Conservation (phyloP, 2,113 vertebrate species). For the Muntiacus reevesi region DNA sequence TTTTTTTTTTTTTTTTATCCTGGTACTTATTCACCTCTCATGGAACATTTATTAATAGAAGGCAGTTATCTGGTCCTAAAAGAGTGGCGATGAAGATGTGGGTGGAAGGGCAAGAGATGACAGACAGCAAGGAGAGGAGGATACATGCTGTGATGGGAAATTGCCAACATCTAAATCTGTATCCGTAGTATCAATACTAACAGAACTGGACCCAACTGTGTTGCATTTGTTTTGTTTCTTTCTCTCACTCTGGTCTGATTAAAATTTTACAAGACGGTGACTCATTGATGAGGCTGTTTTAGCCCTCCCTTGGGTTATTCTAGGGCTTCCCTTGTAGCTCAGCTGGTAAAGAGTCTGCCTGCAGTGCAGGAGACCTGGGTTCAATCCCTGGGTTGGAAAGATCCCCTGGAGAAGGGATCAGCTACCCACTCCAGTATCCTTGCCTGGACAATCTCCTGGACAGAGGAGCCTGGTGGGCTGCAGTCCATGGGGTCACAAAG, state of each 20-base stretch:
- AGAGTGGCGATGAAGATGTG: neutral
- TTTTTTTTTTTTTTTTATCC: neutral
- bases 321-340: neutral
- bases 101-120: neutral
- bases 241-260: neutral
- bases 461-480: too few species aligned
- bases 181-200: rapidly evolving
- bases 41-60: neutral
- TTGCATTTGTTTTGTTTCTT: neutral
- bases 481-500: too few species aligned
- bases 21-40: rapidly evolving
- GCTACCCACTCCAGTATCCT: too few species aligned
- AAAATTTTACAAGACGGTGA: neutral
- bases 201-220: neutral
- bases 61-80: neutral
- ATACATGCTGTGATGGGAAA: rapidly evolving
- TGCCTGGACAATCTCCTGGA: too few species aligned
- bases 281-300: neutral
- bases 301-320: neutral
- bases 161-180: too few species aligned
- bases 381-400: too few species aligned
- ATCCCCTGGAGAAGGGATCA: too few species aligned
- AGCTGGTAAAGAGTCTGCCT: too few species aligned
- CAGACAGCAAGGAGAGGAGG: too few species aligned
- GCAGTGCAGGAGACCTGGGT: too few species aligned